These are phyloP conservation scores for Cettia cetti DNA, from an alignment of 2,113 vertebrate species.

Conservation along the genomic window DNA sequence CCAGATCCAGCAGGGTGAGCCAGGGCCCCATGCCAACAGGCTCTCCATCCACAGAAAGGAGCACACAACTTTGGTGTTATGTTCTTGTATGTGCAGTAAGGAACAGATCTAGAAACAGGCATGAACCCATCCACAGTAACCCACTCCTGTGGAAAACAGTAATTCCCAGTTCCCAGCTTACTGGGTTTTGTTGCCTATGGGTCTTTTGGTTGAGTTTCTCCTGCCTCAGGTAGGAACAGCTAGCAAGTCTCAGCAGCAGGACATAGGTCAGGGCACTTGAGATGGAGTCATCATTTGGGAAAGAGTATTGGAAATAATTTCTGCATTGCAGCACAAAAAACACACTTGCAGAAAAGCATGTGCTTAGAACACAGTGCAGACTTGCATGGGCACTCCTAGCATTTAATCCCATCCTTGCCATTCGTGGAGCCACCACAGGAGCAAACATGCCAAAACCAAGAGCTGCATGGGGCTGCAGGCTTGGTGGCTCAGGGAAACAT, in stretches of 20 bases:
- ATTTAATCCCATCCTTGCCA: neutral
- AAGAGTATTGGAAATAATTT: neutral
- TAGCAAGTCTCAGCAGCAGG: neutral
- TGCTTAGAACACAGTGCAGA: neutral
- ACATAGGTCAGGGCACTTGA: neutral
- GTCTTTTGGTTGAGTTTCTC: neutral
- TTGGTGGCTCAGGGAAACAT: neutral
- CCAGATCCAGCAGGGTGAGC: neutral
- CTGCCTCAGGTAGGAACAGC: neutral
- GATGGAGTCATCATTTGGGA: neutral
- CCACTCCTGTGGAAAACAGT: neutral
- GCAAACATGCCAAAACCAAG: neutral
- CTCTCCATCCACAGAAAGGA: neutral
- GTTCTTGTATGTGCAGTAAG: accelerated
- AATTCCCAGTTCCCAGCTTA: neutral
- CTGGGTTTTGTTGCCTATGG: neutral
- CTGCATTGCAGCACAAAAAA: neutral
- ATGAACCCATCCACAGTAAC: neutral
- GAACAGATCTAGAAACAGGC: neutral
- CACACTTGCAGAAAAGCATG: accelerated
- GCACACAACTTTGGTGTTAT: accelerated
- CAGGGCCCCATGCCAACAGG: neutral
- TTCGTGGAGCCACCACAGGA: neutral
- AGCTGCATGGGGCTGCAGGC: accelerated
- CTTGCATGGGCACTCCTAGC: neutral